Conservation (phyloP, 92 coral and sea anemone genomes). For the Palythoa caribaeorum region DNA sequence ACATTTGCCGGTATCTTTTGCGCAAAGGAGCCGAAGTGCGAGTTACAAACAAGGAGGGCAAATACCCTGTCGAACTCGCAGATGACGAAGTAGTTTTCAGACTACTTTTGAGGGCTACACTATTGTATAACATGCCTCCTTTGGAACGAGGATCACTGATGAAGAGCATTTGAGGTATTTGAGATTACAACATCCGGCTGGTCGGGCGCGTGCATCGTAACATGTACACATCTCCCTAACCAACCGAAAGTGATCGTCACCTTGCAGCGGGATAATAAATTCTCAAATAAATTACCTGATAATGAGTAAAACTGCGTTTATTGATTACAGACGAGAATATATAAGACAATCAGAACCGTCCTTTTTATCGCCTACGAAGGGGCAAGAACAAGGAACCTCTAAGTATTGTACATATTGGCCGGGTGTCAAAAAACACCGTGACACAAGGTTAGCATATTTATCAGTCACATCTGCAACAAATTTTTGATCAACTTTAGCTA, state of each 20-base stretch:
- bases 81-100: slow-evolving; percentile 83
- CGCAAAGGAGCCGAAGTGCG: slow-evolving; percentile 88
- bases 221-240: too few species aligned
- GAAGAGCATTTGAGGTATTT: slow-evolving; percentile 50
- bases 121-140: slow-evolving; percentile 70
- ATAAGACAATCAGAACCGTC: background rate
- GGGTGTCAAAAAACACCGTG: background rate
- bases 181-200: background rate
- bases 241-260: too few species aligned
- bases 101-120: slow-evolving; percentile 80
- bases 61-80: slow-evolving; percentile 91
- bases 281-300: too few species aligned
- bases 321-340: background rate
- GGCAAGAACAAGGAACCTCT: background rate
- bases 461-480: background rate
- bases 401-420: background rate
- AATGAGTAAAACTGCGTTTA: background rate
- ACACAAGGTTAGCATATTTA: background rate
- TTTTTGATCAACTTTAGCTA: background rate
- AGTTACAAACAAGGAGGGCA: slow-evolving; percentile 80
- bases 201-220: too few species aligned
- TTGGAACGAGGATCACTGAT: slow-evolving; percentile 53
- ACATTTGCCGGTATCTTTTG: slow-evolving; percentile 87
- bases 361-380: too few species aligned
- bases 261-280: too few species aligned